These are phyloP conservation scores for Pararge aegeria DNA, from an alignment of 1,140 invertebrate species.

Conservation along the genomic window DNA sequence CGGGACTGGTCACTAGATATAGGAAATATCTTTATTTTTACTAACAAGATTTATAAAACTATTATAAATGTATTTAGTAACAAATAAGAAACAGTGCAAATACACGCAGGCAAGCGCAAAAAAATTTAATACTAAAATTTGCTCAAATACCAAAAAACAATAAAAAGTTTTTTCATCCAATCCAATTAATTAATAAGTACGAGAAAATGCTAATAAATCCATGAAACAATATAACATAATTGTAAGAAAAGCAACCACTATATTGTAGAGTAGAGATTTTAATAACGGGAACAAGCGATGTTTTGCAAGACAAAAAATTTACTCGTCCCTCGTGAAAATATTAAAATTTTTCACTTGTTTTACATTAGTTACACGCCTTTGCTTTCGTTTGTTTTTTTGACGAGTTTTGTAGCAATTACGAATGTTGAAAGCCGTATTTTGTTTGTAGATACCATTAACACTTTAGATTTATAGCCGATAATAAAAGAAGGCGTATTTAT, in stretches of 20 bases:
- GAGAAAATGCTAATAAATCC: background rate
- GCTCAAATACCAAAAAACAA: no score
- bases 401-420: background rate
- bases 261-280: background rate
- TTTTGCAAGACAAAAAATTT: background rate
- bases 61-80: no score
- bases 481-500: background rate
- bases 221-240: background rate
- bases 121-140: no score
- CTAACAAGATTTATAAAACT: no score
- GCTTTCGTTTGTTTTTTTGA: constrained; percentile 1
- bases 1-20: no score
- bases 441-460: background rate
- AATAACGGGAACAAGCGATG: constrained; percentile 4
- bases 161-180: no score
- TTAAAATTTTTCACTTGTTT: background rate
- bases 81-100: no score
- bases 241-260: background rate
- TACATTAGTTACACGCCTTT: background rate
- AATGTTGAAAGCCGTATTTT: background rate
- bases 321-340: constrained; percentile 1
- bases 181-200: background rate
- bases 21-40: no score
- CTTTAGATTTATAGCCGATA: no score
- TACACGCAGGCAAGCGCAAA: no score